Base-by-base conservation (phyloP, 2,797 vertebrate genomes). In the Acipenser ruthenus region DNA sequence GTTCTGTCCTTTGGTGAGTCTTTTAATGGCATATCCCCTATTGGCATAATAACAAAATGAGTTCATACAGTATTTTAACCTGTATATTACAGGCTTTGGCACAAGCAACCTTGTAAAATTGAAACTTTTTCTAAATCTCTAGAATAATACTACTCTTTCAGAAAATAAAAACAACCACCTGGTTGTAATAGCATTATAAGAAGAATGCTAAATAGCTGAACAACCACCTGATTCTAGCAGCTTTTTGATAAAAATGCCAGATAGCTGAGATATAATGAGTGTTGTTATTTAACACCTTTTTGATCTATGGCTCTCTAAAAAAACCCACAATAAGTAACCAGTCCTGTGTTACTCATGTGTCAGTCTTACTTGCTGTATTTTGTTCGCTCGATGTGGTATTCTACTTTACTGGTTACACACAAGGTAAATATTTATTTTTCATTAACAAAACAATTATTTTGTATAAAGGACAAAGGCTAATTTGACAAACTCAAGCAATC, bases 1-100 rank as follows among this genome's bases (percentile, higher is more conserved):
- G 90, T 99, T 12, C 98, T 99, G 94, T 96, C 94, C 66, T 99
- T 97, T 84, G 93, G 95, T 99, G 83, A 93, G 93, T 88, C 23
- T 37, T 37, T 37, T 37, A 37, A 37, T 37, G 23, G 23, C 23
- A 37, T 37, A 37, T 37, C 23, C 23, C 23, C 13, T 6, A 50
- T 37, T 6, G 6, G 7, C 23, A 47, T 10, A 37, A n/a, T 56
- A 48, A 37, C 52, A 18, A 49, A 10, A 10, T 10, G n/a, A 10
- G 8, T 63, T 12, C 69, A 48, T 13, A 48, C 68, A 3, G 62
- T 49, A 62, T 50, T 9, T 49, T 1, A 49, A 55, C 49, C 11
- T 68, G 9, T 10, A 18, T 37, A 37, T 37, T 37, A 37, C 2
- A 37, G 23, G 23, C 23, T 37, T 37, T 37, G 23, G 23, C 23